Conservation (phyloP, 2,797 vertebrate species). For the Hypotaenidia okinawae region DNA sequence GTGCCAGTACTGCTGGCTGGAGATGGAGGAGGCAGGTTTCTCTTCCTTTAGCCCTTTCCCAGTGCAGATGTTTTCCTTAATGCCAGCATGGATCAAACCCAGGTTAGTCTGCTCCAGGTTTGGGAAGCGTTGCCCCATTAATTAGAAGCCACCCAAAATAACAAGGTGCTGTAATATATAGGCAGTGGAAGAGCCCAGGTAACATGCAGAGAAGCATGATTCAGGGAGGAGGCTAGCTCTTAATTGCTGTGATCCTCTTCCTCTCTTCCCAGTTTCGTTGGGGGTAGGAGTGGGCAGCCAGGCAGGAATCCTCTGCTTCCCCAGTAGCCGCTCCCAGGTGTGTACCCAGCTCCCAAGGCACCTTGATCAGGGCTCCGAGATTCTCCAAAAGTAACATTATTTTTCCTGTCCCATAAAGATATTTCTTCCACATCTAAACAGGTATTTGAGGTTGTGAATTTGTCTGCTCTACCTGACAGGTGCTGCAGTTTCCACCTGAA, state of each 20-base stretch:
- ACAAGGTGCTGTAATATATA: background rate
- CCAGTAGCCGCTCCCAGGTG: background rate
- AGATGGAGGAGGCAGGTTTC: background rate
- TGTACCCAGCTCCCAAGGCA: background rate
- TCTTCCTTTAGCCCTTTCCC: background rate
- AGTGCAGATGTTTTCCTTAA: background rate
- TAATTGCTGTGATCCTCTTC: background rate
- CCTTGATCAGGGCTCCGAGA: background rate
- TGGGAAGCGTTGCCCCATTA: background rate
- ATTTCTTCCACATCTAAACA: background rate
- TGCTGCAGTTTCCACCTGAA: background rate
- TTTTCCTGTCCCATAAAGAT: background rate
- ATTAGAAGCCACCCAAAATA: constrained; percentile 3
- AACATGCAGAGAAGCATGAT: background rate
- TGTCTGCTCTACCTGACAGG: background rate
- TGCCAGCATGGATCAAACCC: background rate
- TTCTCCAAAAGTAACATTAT: background rate
- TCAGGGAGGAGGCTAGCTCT: background rate
- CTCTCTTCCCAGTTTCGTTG: background rate
- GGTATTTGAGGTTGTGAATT: background rate
- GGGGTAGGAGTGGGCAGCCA: background rate
- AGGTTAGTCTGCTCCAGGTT: background rate
- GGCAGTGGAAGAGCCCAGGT: background rate
- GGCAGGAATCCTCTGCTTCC: background rate
- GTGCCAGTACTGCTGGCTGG: background rate